Base-by-base conservation (phyloP, 2,797 vertebrate genomes). In the Amphiprion clarkii region DNA sequence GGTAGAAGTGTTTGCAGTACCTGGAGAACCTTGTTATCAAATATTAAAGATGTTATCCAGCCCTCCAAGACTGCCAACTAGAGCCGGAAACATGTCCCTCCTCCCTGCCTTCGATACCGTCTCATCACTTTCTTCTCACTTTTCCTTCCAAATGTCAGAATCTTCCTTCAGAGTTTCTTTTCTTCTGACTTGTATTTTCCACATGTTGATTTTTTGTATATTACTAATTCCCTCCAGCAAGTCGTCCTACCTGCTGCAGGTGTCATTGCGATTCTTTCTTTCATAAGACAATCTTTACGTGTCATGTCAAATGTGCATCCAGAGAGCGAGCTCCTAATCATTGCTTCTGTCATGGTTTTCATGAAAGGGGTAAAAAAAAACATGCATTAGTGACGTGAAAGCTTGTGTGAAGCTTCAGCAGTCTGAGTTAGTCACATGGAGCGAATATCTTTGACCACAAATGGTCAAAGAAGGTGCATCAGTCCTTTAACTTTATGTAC, bases 41-140 rank as follows among this genome's bases (percentile, higher is more conserved):
- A 95, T 95, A 95, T 96, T 94, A 93, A 95, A 95, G 91, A 93
- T 94, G 92, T 90, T 94, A 95, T 95, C 91, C 57, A 81, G 71
- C 64, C 84, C 81, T 83, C 73, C 72, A 90, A 85, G 89, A 92
- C 84, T 92, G 81, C 78, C 84, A 90, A 92, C 81, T 73, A 85
- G 64, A 90, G 76, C 82, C 29, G 14, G 67, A 79, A 74, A 90
- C 83, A 53, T 71, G 69, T 59, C 66, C 52, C 73, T 71, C 64
- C 67, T 53, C 31, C 44, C 68, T 70, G 74, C 63, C 70, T 76
- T 64, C 71, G 9, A 31, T 67, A 54, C 51, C 23, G 39, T 64
- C 55, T 68, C 27, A 57, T 48, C 46, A 48, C 46, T 48, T 46
- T 46, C 42, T 40, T 73, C 57, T 57, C 33, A 39, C 3, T 10